Conservation (phyloP, 1,140 invertebrate species). For the Mylabris phalerata region DNA sequence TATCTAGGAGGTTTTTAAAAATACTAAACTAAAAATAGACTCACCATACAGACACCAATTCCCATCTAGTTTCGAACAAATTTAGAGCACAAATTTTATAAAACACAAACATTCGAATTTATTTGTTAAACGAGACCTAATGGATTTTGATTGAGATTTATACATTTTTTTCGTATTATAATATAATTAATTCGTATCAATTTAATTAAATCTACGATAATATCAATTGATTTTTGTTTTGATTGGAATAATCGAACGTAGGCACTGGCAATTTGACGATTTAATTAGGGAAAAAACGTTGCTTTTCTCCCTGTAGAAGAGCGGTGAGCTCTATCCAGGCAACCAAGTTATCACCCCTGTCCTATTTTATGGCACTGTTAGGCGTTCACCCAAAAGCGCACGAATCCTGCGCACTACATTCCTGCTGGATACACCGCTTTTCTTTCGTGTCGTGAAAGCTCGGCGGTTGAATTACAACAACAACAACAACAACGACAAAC, state of each 20-base stretch:
- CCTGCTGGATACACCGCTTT: background rate
- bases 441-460: background rate
- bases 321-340: constrained; percentile 17
- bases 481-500: background rate
- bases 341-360: constrained; percentile 24
- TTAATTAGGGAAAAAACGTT: background rate
- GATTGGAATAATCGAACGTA: background rate
- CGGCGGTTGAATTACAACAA: background rate
- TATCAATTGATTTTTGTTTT: background rate
- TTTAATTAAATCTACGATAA: background rate
- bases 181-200: background rate
- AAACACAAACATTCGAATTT: background rate
- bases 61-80: constrained; percentile 1
- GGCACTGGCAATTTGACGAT: constrained; percentile 7
- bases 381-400: constrained; percentile 22
- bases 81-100: background rate
- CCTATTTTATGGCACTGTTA: constrained; percentile 24
- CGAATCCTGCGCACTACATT: constrained; percentile 12
- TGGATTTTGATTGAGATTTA: too few species aligned
- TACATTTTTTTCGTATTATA: background rate
- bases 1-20: background rate
- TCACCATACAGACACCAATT: constrained; percentile 13
- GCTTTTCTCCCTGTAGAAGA: background rate
- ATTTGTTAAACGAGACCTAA: too few species aligned
- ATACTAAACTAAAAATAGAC: constrained; percentile 11